Conservation (phyloP, 2,888 invertebrate species). For the Xestobium rufovillosum region DNA sequence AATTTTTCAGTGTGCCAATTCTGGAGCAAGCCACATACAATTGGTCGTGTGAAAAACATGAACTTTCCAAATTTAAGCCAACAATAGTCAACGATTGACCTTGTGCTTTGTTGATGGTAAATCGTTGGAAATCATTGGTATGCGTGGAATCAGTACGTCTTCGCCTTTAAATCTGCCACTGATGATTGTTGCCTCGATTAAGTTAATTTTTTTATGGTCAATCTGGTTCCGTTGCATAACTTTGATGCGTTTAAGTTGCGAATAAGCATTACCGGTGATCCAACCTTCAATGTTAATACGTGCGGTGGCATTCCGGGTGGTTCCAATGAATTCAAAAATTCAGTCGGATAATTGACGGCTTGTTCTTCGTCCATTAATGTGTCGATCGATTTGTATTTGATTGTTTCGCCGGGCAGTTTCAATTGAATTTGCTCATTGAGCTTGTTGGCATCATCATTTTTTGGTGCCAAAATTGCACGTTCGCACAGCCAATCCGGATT, state of each 20-base stretch:
- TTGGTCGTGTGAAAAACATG: slow-evolving; percentile 33
- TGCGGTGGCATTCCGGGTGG: slow-evolving; percentile 19
- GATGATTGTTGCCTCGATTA: slow-evolving; percentile 17
- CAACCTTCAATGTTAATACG: slow-evolving; percentile 18
- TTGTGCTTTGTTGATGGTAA: slow-evolving; percentile 36
- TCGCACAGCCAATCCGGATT: slow-evolving; percentile 27
- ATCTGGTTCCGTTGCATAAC: slow-evolving; percentile 17
- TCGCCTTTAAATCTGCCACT: slow-evolving; percentile 18
- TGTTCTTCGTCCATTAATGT: slow-evolving; percentile 10
- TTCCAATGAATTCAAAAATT: slow-evolving; percentile 16
- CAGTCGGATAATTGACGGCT: slow-evolving; percentile 8
- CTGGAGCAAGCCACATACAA: slow-evolving; percentile 32
- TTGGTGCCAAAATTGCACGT: slow-evolving; percentile 33
- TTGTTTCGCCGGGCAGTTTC: slow-evolving; percentile 7
- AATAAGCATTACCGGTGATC: slow-evolving; percentile 15
- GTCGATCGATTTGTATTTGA: slow-evolving; percentile 13
- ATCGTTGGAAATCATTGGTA: no score
- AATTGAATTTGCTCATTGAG: slow-evolving; percentile 18
- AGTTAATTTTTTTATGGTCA: slow-evolving; percentile 14
- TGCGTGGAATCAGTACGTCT: slow-evolving; percentile 24
- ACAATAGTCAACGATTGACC: slow-evolving; percentile 31
- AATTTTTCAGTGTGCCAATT: slow-evolving; percentile 11
- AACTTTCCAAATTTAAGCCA: slow-evolving; percentile 24
- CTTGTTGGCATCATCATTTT: slow-evolving; percentile 30
- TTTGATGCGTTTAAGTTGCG: slow-evolving; percentile 16